Conservation (phyloP, 2,888 invertebrate species). For the Nysson spinosus region DNA sequence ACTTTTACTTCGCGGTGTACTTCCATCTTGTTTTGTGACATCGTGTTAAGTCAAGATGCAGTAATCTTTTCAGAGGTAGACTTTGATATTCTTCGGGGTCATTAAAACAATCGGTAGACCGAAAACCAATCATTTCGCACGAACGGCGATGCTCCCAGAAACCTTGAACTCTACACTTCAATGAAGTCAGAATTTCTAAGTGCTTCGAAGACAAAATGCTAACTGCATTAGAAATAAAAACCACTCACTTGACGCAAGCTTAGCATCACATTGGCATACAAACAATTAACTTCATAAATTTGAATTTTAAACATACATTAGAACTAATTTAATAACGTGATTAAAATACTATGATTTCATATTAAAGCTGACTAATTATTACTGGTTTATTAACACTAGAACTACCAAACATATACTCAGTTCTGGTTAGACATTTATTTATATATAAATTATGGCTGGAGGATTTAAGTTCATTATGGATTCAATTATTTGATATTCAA, state of each 20-base stretch:
- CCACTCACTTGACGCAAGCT: constrained; percentile 2
- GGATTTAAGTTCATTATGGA: no score
- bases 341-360: no score
- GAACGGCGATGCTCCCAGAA: constrained; percentile 43
- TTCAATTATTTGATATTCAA: no score
- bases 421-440: no score
- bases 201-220: not conserved
- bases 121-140: constrained; percentile 55
- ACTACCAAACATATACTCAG: no score
- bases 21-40: not conserved
- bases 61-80: constrained; percentile 12
- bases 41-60: not conserved
- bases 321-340: no score
- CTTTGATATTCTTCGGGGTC: constrained; percentile 8
- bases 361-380: no score
- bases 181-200: constrained; percentile 26
- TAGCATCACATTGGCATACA: no score
- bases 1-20: not conserved
- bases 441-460: no score
- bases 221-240: constrained; percentile 14
- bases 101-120: constrained; percentile 45
- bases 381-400: no score
- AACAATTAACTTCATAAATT: no score
- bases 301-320: no score
- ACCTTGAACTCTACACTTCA: constrained; percentile 55